Evolutionary conservation across 2,888 invertebrate genomes (phyloP), one percentile per base, ranked within the genome.

Genomic region (Drosophila macrospina): DNA sequence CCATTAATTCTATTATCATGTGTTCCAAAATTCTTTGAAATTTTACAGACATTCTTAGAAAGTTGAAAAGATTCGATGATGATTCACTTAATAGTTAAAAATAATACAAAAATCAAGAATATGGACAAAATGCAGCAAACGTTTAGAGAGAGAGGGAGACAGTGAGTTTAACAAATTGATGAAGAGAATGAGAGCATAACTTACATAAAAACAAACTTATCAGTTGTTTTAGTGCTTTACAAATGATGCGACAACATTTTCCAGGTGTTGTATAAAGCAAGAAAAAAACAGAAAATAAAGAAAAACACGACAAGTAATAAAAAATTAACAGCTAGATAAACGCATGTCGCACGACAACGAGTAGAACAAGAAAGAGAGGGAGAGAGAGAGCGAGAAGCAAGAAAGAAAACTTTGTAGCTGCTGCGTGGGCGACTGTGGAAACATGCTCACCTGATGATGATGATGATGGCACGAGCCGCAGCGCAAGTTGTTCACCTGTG

Each of bases 271-370:
- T 47, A 28, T n/a, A n/a, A n/a, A n/a, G n/a, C n/a, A n/a, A n/a
- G n/a, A 26, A 26, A 26, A 26, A 28, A 57, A 44, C 26, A 36
- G 15, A 28, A 41, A 37, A 36, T 28, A 59, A 30, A 34, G 6
- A 57, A 39, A 74, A 67, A 69, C 70, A 83, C 81, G 69, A 86
- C 74, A 69, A 64, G 55, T 56, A 72, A 74, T 69, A 88, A 80
- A 72, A 80, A 85, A 76, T 74, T 65, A 80, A 80, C 69, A 78
- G 32, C 65, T 61, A 77, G 78, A 72, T 84, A 88, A 80, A 76
- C 64, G 62, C 56, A 59, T 74, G 71, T 64, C 84, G 64, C 61
- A 47, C 67, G 76, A 62, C 71, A 39, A 16, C 13, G 10, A 47
- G 39, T 34, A 51, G 24, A 44, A 55, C 1, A 28, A 44, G 15